These are phyloP conservation scores for Thaumetopoea pityocampa DNA, from an alignment of 1,140 invertebrate species.

Conservation along the genomic window DNA sequence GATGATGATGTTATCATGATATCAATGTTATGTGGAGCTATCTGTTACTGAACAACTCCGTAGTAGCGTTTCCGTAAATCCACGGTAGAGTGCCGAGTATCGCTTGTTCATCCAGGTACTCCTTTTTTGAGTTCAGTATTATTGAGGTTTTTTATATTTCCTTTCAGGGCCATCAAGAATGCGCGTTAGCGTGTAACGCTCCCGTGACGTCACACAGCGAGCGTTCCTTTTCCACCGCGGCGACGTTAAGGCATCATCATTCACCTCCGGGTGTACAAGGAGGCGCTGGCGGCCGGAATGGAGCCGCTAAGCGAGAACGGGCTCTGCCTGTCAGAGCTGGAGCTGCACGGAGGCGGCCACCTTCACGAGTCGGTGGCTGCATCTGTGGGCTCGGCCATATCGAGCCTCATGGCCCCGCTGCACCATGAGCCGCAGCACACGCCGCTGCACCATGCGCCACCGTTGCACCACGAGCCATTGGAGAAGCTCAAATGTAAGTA, in stretches of 20 bases:
- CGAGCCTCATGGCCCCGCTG: constrained; percentile 79
- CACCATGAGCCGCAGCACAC: constrained; percentile 79
- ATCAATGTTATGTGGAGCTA: too few species aligned
- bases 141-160: too few species aligned
- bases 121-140: constrained; percentile 2
- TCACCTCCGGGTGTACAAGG: constrained; percentile 76
- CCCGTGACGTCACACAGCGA: constrained; percentile 23
- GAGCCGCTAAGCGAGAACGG: constrained; percentile 80
- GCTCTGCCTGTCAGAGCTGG: constrained; percentile 84
- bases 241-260: constrained; percentile 57
- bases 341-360: constrained; percentile 71
- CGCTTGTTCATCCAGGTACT: too few species aligned
- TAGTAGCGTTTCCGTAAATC: too few species aligned
- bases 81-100: too few species aligned
- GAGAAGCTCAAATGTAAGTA: constrained; percentile 90
- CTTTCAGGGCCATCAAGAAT: constrained; percentile 31
- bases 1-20: too few species aligned
- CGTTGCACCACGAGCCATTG: constrained; percentile 84
- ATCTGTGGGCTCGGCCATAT: constrained; percentile 80
- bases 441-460: constrained; percentile 77
- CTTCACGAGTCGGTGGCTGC: constrained; percentile 77
- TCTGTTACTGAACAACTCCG: too few species aligned
- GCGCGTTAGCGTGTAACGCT: constrained; percentile 20
- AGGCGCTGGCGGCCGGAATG: constrained; percentile 78
- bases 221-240: constrained; percentile 29